Evolutionary conservation across 2,797 vertebrate genomes (phyloP), one percentile per base, ranked within the genome.

Genomic region (Ceryle rudis): DNA sequence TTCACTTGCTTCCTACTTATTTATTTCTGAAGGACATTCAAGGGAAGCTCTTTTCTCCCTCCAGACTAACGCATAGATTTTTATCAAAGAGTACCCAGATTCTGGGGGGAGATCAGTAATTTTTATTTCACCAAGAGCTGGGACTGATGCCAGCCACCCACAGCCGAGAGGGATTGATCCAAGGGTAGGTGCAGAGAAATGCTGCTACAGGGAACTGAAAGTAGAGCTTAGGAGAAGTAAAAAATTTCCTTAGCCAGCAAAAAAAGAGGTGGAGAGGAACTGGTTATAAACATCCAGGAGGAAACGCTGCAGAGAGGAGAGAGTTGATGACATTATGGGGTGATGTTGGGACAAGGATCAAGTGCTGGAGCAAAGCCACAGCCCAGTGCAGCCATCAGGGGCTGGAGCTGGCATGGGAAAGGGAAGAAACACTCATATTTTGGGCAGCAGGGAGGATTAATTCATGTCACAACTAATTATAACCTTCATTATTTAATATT

Each of bases 91-190:
- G 3, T 10, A 7, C 41, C 42, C 35, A 74, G 2, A 42, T 33
- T 44, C 4, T 4, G 7, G 18, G 42, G 7, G 66, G 49, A 41
- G 4, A 37, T 3, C 44, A 29, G 22, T 23, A 37, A 46, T 41
- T 21, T 39, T 9, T 80, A 9, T n/a, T 57, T 69, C 44, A 16
- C 23, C 1, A 3, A 65, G 69, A 89, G 28, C 31, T n/a, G 72
- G 16, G 42, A 64, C 35, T 2, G 1, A 17, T 0, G 0, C n/a
- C 4, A 1, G 28, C 33, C 44, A 25, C 49, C 47, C 11, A 2
- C 44, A 52, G 6, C 5, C 23, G 11, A 5, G 25, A 61, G 46
- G 37, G 25, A 33, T 6, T 5, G 21, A 31, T 8, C 0, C 2
- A 51, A 42, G 86, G 11, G 67, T 37, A 75, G 33, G 52, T 42